Percentiles rank a stretch among this genome's conserved stretches.
phyloP scores from a whole-genome alignment of 2,888 invertebrate species.

The Pollenia angustigena region DNA sequence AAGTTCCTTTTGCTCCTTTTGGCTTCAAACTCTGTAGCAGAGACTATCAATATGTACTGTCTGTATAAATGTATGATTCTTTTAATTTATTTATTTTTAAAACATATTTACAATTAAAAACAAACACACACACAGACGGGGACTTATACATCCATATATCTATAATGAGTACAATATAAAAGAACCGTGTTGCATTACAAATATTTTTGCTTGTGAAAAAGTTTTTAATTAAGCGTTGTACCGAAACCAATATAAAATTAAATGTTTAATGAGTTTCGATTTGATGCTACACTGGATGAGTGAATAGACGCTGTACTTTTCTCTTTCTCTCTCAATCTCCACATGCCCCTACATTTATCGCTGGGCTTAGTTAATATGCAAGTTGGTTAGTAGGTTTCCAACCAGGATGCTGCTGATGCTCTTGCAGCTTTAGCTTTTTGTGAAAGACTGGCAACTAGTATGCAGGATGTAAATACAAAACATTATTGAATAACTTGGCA shows the following conservation, averaged over 20 bases:
- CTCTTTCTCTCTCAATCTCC: neutral
- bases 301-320: conserved; percentile 21
- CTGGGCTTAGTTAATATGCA: conserved; percentile 3
- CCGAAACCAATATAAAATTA: conserved; percentile 72
- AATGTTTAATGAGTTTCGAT: conserved; percentile 73
- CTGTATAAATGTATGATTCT: neutral
- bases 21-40: neutral
- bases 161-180: conserved; percentile 20
- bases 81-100: conserved; percentile 9
- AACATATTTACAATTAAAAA: neutral
- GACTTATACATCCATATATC: neutral
- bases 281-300: conserved; percentile 63
- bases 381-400: conserved; percentile 30
- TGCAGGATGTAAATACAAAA: conserved; percentile 59
- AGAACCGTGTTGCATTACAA: conserved; percentile 63
- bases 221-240: conserved; percentile 74
- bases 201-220: conserved; percentile 59
- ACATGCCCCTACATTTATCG: neutral
- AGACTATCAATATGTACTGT: neutral
- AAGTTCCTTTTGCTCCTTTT: no score
- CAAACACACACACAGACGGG: neutral
- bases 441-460: conserved; percentile 11
- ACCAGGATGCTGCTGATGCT: conserved; percentile 13
- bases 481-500: conserved; percentile 67
- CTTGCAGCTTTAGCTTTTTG: conserved; percentile 27